phyloP scores from a whole-genome alignment of 2,888 invertebrate genomes.

The Tanypteryx hageni region DNA sequence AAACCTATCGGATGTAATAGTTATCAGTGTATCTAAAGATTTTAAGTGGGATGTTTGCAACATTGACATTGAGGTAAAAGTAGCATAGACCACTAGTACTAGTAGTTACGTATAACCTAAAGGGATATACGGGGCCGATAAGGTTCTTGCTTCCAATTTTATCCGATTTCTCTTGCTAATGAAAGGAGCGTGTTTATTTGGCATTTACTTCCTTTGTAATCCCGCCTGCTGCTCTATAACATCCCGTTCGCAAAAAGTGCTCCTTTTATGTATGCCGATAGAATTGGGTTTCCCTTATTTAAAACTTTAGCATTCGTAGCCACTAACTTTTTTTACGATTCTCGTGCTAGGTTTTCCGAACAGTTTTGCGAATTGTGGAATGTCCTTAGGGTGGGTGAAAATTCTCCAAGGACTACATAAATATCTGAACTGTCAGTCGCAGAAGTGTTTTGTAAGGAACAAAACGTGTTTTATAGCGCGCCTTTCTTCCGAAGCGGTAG shows the following conservation, averaged over 20 bases:
- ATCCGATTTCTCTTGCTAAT: neutral
- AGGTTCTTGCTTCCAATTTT: too few relatives aligned
- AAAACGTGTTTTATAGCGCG: neutral
- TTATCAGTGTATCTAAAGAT: too few relatives aligned
- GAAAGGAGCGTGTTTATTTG: neutral
- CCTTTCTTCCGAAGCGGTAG: neutral
- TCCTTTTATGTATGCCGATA: neutral
- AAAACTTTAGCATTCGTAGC: neutral
- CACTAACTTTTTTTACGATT: neutral
- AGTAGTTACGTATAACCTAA: too few relatives aligned
- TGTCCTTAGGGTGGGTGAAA: neutral
- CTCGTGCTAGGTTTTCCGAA: neutral
- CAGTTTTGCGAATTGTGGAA: neutral
- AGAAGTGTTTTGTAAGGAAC: neutral
- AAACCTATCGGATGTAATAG: too few relatives aligned
- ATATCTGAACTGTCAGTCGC: neutral
- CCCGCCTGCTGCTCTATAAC: neutral
- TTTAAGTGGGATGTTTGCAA: too few relatives aligned
- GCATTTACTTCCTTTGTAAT: neutral
- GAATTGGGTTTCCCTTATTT: neutral
- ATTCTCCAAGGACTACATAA: neutral
- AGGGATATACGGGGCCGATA: too few relatives aligned
- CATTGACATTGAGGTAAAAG: too few relatives aligned
- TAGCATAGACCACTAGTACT: too few relatives aligned
- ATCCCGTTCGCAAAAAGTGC: neutral